Conservation (phyloP, 2,113 vertebrate genomes). For the Shinisaurus crocodilurus region DNA sequence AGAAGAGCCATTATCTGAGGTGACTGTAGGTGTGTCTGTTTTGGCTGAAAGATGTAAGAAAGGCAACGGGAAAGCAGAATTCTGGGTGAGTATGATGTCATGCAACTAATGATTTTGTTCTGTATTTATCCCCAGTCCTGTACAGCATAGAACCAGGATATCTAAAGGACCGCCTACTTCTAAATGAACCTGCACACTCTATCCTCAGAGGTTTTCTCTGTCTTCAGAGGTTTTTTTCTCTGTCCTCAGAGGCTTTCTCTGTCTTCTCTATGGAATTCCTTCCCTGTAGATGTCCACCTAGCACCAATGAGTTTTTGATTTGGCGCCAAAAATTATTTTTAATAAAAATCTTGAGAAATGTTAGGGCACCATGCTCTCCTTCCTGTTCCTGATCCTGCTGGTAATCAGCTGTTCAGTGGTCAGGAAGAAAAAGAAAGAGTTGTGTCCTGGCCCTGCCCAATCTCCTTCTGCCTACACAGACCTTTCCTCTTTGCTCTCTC, state of each 20-base stretch:
- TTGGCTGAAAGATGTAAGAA: constrained; percentile 97
- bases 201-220: neutral
- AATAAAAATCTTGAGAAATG: no score
- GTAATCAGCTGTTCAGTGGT: no score
- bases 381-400: no score
- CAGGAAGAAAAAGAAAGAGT: no score
- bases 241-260: neutral
- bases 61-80: constrained; percentile 91
- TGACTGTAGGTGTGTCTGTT: constrained; percentile 92
- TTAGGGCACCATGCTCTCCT: no score
- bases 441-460: no score
- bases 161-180: neutral
- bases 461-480: no score
- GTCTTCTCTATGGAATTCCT: neutral
- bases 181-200: no score
- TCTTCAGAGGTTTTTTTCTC: neutral
- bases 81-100: constrained; percentile 87
- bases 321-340: no score
- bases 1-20: constrained; percentile 91
- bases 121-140: neutral
- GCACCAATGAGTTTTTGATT: no score
- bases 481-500: no score
- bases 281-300: neutral
- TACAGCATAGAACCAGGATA: neutral
- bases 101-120: constrained; percentile 5